Evolutionary conservation across 2,888 invertebrate species (phyloP), one percentile per base, ranked within the genome.

Genomic region (Capitulum mitella): DNA sequence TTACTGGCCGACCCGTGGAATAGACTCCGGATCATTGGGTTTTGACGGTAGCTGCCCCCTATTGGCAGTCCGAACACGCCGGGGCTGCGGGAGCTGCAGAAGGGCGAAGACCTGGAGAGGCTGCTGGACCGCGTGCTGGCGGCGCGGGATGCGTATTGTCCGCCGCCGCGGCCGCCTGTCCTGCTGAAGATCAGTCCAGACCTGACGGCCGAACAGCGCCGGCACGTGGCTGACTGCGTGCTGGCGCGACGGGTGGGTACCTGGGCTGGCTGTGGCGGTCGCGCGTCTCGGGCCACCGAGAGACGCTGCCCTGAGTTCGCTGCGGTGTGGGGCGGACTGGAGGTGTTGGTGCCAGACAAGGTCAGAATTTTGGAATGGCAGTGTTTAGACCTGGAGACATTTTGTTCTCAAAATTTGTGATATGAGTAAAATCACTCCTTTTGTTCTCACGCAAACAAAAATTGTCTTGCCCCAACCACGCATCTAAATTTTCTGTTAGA

Each of bases 31-130:
- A n/a, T n/a, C n/a, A n/a, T n/a, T n/a, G n/a, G n/a, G n/a, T n/a
- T n/a, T n/a, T n/a, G n/a, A n/a, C n/a, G n/a, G n/a, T n/a, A n/a
- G n/a, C n/a, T n/a, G n/a, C n/a, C n/a, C n/a, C n/a, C n/a, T n/a
- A n/a, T n/a, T n/a, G n/a, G n/a, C 80, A 95, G 98, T 86, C 98
- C 98, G 0, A 99, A 99, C 84, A 99, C 98, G 0, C 94, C 95
- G 3, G 97, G 97, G 0, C 87, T 99, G 78, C 88, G 98, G 80
- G 88, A 90, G 79, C 87, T 97, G 84, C 98, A 98, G 86, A 89
- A 88, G 43, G 93, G 92, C 85, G 88, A 92, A 77, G 90, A 92
- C 82, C 86, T 98, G 6, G 88, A 90, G 82, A 86, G 89, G 80
- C 87, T 98, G 19, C 85, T 98, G 14, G 87, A 85, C 64, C 87